Conservation (phyloP, 2,888 invertebrate genomes). For the Dasysyrphus albostriatus region DNA sequence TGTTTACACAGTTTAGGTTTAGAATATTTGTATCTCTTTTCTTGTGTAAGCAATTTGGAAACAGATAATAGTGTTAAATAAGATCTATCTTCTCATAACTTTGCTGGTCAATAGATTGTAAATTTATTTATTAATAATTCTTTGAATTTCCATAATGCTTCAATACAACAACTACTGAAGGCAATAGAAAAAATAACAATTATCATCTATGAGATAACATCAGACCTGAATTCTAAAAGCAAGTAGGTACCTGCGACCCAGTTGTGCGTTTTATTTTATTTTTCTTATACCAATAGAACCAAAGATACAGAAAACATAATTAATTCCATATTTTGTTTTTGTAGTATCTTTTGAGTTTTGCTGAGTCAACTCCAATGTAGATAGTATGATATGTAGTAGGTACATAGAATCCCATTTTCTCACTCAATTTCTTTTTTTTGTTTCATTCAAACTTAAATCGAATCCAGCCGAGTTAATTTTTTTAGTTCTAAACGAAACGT, state of each 20-base stretch:
- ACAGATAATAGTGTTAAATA: too few species aligned
- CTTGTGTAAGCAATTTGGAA: too few species aligned
- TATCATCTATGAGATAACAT: too few species aligned
- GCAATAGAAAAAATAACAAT: too few species aligned
- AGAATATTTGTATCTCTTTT: too few species aligned
- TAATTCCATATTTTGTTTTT: neutral
- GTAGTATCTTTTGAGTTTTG: neutral
- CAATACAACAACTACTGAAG: too few species aligned
- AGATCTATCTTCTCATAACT: too few species aligned
- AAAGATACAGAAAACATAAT: neutral
- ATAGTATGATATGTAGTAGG: neutral
- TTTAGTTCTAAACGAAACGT: conserved; percentile 48
- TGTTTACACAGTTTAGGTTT: too few species aligned
- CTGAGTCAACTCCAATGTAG: neutral
- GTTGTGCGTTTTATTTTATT: neutral
- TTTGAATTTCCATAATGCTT: too few species aligned
- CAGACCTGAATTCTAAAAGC: too few species aligned
- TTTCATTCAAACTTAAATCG: conserved; percentile 41
- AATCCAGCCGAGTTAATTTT: conserved; percentile 30
- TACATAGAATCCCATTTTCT: neutral
- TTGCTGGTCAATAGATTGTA: too few species aligned
- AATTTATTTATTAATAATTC: too few species aligned
- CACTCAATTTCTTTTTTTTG: conserved; percentile 28
- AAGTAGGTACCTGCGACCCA: neutral
- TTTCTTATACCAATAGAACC: neutral